Base-by-base conservation (phyloP, 1,140 invertebrate species). In the Neoseiulus cucumeris region DNA sequence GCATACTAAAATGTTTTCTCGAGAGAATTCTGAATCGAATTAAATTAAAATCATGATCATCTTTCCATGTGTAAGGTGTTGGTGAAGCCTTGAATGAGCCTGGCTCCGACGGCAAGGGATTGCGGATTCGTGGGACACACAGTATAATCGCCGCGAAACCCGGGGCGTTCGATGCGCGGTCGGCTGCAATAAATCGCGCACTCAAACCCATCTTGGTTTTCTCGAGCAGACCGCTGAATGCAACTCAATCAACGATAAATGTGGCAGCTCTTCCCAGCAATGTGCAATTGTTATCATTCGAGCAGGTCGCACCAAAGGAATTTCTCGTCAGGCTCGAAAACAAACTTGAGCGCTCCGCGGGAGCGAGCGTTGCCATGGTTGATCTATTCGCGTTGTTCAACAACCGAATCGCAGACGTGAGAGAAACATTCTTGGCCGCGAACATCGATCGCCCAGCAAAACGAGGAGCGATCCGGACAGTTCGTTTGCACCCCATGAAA, bases 21-120 rank as follows among this genome's bases (percentile, higher is more conserved):
- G 18, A 4, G 28, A 4, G 7, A 47, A 47, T 59, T 17, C 51
- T n/a, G n/a, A 25, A 6, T 14, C 14, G 45, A 7, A 20, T 18
- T 47, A 14, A 4, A 47, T 20, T 14, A 47, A 47, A 47, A 6
- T 47, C 7, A 7, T 4, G 28, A 47, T 47, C 14, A 47, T 7
- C 14, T 14, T 47, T 14, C 7, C 20, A 7, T 4, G 28, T 47
- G 18, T 18, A 7, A 59, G 93, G 93, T 5, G 91, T 97, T 0
- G 85, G 79, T 0, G 92, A 98, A 79, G 81, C 91, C 0, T 75
- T 98, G 0, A 89, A 96, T 73, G 94, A 98, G 77, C 81, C 80
- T 1, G 89, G 70, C 0, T 83, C 77, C 69, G 71, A 72, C 65
- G 76, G 85, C 0, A 73, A 79, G 69, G 90, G 92, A 1, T 76